These are phyloP conservation scores for Trogon melanurus DNA, from an alignment of 2,113 vertebrate genomes.

Conservation along the genomic window DNA sequence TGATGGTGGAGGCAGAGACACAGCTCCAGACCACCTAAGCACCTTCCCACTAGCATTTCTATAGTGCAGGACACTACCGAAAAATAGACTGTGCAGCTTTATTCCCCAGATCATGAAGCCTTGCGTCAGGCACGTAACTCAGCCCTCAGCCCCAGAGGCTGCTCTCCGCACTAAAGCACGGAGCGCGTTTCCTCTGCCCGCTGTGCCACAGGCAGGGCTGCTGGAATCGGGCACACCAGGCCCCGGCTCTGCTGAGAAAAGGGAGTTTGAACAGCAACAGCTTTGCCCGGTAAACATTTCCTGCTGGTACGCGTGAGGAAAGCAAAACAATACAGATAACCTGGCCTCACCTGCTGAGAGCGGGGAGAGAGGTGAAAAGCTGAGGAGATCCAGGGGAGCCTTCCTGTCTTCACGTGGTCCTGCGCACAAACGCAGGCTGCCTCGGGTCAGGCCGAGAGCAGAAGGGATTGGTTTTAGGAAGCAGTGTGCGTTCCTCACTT, in stretches of 20 bases:
- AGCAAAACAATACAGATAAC: background rate
- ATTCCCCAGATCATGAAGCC: background rate
- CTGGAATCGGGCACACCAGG: background rate
- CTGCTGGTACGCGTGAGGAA: background rate
- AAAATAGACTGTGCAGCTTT: background rate
- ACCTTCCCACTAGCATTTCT: background rate
- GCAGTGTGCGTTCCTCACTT: background rate
- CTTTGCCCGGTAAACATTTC: background rate
- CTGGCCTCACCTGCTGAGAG: background rate
- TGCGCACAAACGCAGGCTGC: background rate
- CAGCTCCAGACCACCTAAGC: background rate
- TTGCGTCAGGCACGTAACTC: background rate
- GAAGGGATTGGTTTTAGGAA: background rate
- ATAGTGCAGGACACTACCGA: rapidly evolving
- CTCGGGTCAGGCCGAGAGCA: background rate
- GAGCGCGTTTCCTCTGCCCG: background rate
- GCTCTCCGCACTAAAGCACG: background rate
- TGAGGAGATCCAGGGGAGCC: background rate
- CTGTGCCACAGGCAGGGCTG: too few relatives aligned
- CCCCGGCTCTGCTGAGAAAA: background rate
- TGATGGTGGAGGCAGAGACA: rapidly evolving
- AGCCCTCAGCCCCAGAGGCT: too few relatives aligned
- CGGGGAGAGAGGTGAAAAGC: background rate
- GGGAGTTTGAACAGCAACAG: background rate
- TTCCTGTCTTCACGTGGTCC: background rate